Conservation (phyloP, 1,140 invertebrate species). For the Paralvinella palmiformis region DNA sequence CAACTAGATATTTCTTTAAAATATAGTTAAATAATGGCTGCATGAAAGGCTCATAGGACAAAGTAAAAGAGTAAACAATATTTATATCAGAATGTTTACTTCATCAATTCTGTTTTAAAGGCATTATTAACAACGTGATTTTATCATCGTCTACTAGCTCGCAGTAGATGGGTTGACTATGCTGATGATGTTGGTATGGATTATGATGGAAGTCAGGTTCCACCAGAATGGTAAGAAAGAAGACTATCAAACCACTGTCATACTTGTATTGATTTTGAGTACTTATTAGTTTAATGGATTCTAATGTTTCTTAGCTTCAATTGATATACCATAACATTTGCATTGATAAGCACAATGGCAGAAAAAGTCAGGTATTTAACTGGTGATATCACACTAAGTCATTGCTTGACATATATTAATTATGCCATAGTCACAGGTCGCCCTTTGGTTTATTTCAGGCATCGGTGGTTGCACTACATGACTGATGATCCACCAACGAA, state of each 20-base stretch:
- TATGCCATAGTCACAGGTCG: background rate
- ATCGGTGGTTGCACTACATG: constrained; percentile 76
- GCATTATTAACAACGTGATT: no score
- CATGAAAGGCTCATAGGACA: no score
- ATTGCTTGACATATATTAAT: background rate
- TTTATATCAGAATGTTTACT: background rate
- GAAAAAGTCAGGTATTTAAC: background rate
- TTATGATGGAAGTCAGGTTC: constrained; percentile 89
- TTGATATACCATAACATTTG: background rate
- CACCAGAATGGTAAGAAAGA: constrained; percentile 75
- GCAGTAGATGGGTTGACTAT: constrained; percentile 93
- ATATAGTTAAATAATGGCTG: no score
- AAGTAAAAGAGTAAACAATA: no score
- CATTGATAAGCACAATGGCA: background rate
- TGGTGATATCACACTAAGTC: background rate
- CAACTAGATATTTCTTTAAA: no score
- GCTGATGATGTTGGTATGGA: constrained; percentile 65
- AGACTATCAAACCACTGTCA: background rate
- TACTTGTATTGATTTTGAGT: background rate
- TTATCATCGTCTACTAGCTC: no score
- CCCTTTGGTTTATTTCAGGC: constrained; percentile 39
- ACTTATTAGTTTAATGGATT: background rate
- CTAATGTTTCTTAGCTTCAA: background rate
- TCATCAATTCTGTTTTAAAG: background rate
- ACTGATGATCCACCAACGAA: constrained; percentile 66